Percentiles rank a stretch among this genome's conserved stretches.
Conservation (phyloP, 2,888 invertebrate species). For the Heteromyza rotundicornis region DNA sequence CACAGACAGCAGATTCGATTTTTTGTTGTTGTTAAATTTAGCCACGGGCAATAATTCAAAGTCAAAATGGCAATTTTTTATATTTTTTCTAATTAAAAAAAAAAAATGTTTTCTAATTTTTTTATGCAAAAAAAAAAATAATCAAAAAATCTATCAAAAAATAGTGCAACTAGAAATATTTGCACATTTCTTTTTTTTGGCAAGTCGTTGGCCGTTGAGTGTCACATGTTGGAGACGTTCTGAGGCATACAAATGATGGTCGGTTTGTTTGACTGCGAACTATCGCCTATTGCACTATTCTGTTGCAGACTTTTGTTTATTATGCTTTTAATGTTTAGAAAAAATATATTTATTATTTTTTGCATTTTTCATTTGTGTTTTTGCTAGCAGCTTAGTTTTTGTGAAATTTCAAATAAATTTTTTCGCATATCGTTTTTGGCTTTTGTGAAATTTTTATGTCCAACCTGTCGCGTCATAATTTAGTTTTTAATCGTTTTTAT, state of each 20-base stretch:
- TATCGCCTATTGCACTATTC: slow-evolving; percentile 10
- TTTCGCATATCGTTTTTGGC: slow-evolving; percentile 7
- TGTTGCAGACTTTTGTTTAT: slow-evolving; percentile 10
- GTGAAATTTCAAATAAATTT: neutral
- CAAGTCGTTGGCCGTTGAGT: slow-evolving; percentile 13
- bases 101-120: neutral
- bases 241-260: slow-evolving; percentile 31
- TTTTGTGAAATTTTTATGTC: slow-evolving; percentile 10
- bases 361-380: neutral
- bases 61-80: slow-evolving; percentile 54
- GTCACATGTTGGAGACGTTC: neutral
- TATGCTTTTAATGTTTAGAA: slow-evolving; percentile 8
- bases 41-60: slow-evolving; percentile 53
- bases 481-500: slow-evolving; percentile 22
- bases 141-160: slow-evolving; percentile 23
- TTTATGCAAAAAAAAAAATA: slow-evolving; percentile 17
- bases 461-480: slow-evolving; percentile 25
- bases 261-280: slow-evolving; percentile 28
- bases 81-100: slow-evolving; percentile 29
- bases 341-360: slow-evolving; percentile 2
- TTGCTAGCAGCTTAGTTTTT: neutral
- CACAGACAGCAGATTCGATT: slow-evolving; percentile 9
- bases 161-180: slow-evolving; percentile 13
- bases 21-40: slow-evolving; percentile 43
- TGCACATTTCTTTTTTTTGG: neutral